Base-by-base conservation (phyloP, 2,113 vertebrate genomes). In the Centrocercus urophasianus region DNA sequence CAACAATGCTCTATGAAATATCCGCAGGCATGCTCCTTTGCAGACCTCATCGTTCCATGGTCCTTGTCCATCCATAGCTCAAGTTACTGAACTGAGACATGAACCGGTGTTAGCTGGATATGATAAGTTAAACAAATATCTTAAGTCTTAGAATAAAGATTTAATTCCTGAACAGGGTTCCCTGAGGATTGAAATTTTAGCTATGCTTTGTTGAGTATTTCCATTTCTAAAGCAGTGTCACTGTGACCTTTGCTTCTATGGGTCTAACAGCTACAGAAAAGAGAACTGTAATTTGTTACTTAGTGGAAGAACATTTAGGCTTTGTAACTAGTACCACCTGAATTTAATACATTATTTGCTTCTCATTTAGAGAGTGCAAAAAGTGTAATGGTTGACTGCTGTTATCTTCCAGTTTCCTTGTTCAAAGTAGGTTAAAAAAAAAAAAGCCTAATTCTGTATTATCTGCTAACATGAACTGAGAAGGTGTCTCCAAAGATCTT, bases 31-130 rank as follows among this genome's bases (percentile, higher is more conserved):
- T 13, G 18, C 12, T 66, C 13, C 40, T 87, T 19, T 47, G 28
- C 40, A 24, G 5, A 63, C 3, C 40, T 89, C 32, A 47, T 54
- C 28, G 9, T 57, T 32, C 54, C 17, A 19, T 40, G 19, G 60
- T 21, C 19, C 77, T 8, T 42, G 43, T 64, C 43, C 48, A 60
- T 4, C 8, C n/a, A 45, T 81, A 9, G 45, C 50, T 52, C 56
- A 43, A 74, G 32, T 52, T 34, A 63, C 8, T 8, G 16, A 71
- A 74, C 0, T 0, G n/a, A 86, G 38, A 54, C 0, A 0, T 24
- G 22, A 18, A 59, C 27, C 42, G 45, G 3, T 38, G 34, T 15
- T 34, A 43, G 19, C 9, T 78, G 38, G 22, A 91, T 24, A 11
- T 40, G 34, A 3, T 36, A 40, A 66, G 12, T 66, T 73, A 65